A percentile compares a stretch with the other conserved stretches of the same genome.
Conservation (phyloP, 2,888 invertebrate species). For the Arctia plantaginis region DNA sequence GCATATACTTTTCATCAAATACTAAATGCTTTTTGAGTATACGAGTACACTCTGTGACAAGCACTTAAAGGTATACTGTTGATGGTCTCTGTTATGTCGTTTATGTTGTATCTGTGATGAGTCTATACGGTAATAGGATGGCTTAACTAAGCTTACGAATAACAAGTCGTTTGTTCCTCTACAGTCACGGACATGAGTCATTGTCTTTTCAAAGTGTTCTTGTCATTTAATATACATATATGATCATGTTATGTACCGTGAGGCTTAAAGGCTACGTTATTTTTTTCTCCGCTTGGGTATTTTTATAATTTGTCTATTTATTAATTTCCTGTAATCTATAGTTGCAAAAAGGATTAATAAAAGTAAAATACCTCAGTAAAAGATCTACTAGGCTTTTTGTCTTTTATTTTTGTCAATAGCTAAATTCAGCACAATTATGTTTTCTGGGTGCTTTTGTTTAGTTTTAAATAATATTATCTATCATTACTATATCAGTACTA, state of each 20-base stretch:
- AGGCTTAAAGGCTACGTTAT: neutral
- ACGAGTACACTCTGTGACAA: neutral
- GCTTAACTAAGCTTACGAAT: constrained; percentile 60
- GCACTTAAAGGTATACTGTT: constrained; percentile 3
- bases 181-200: constrained; percentile 28
- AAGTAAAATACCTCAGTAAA: no score
- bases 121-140: constrained; percentile 55
- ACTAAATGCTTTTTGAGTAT: constrained; percentile 10
- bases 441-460: no score
- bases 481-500: no score
- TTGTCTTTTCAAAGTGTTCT: constrained; percentile 31
- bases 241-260: neutral
- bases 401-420: no score
- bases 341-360: no score
- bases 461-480: no score
- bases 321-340: neutral
- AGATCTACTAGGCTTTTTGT: no score
- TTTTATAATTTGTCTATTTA: neutral
- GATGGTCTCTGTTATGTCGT: constrained; percentile 4
- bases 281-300: neutral
- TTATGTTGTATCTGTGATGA: constrained; percentile 27
- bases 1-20: constrained; percentile 24
- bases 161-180: constrained; percentile 54
- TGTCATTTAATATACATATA: constrained; percentile 13
- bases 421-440: no score